Evolutionary conservation across 2,888 invertebrate genomes (phyloP).

Genomic region (Diaprepes abbreviatus): DNA sequence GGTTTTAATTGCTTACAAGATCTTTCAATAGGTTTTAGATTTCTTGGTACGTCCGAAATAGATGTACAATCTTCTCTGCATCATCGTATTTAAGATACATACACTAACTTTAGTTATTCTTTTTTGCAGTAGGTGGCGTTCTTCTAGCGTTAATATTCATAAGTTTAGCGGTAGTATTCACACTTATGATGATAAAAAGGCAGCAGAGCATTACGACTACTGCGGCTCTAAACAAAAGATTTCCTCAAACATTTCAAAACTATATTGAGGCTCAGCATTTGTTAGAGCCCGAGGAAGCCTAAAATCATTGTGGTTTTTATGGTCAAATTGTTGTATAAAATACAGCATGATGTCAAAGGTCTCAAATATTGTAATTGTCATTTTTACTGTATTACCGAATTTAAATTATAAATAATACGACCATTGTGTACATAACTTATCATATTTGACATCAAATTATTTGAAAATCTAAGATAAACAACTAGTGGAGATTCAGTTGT

Average conservation of each 20-base stretch:
- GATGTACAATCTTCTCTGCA: no score
- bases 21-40: no score
- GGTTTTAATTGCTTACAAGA: no score
- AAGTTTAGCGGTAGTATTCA: conserved; percentile 62
- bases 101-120: conserved; percentile 28
- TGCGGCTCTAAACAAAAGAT: conserved; percentile 65
- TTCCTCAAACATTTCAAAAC: conserved; percentile 65
- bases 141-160: conserved; percentile 62
- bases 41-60: no score
- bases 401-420: no score
- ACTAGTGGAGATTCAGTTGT: no score
- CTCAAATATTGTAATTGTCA: background rate
- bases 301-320: conserved; percentile 18
- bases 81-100: background rate
- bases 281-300: conserved; percentile 65
- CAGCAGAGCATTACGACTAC: conserved; percentile 65
- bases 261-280: conserved; percentile 66
- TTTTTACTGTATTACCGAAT: background rate
- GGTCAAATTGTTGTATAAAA: background rate
- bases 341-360: background rate
- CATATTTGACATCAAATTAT: no score
- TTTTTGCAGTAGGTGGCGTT: conserved; percentile 62
- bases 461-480: no score
- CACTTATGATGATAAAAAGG: conserved; percentile 63
- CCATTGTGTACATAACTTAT: no score